These are phyloP conservation scores for Ranitomeya variabilis DNA, from an alignment of 2,113 vertebrate species.

Conservation along the genomic window DNA sequence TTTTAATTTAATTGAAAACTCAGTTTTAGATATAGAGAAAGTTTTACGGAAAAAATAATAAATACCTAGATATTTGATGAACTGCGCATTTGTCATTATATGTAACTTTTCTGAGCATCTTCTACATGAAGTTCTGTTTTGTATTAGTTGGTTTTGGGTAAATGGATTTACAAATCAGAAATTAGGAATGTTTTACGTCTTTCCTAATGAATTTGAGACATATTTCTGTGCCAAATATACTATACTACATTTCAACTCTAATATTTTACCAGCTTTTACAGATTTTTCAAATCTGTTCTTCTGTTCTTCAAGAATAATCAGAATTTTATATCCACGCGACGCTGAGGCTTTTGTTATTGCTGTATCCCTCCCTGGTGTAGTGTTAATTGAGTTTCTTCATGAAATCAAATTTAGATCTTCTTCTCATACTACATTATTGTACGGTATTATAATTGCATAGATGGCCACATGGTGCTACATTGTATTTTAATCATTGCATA, in stretches of 20 bases:
- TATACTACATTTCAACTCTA: neutral
- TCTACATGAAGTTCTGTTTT: neutral
- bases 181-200: neutral
- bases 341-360: constrained; percentile 35
- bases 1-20: too few species aligned
- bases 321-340: constrained; percentile 17
- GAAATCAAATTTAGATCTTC: constrained; percentile 46
- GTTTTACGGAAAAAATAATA: neutral
- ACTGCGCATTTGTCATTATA: neutral
- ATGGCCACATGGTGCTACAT: constrained; percentile 34
- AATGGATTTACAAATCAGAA: neutral
- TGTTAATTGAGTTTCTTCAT: constrained; percentile 49
- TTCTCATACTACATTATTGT: constrained; percentile 44
- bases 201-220: neutral
- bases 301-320: constrained; percentile 32
- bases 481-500: constrained; percentile 46
- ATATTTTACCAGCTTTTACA: neutral
- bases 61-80: neutral
- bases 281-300: constrained; percentile 17
- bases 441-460: constrained; percentile 42
- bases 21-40: neutral
- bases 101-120: neutral
- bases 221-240: neutral
- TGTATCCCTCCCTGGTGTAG: constrained; percentile 46
- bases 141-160: neutral